These are phyloP conservation scores for Eulemur rubriventer DNA, from an alignment of 2,797 vertebrate genomes.

Conservation along the genomic window DNA sequence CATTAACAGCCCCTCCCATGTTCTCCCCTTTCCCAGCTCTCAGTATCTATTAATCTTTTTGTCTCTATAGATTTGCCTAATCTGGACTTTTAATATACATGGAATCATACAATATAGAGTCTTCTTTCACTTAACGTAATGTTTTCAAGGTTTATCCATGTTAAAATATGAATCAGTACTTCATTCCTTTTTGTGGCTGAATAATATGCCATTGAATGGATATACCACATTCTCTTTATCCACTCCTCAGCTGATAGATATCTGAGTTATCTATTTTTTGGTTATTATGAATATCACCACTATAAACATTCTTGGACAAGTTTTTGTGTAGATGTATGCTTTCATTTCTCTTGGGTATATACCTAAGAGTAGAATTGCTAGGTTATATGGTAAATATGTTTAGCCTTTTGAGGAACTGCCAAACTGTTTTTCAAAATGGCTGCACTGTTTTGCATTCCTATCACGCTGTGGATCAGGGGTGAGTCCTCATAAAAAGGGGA, in stretches of 20 bases:
- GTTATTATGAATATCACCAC: not conserved
- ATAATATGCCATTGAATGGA: not conserved
- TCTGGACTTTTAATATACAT: not conserved
- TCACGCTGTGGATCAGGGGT: not conserved
- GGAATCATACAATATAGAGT: not conserved
- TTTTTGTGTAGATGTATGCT: not conserved
- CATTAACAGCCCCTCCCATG: not conserved
- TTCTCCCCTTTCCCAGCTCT: not conserved
- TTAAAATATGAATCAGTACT: not conserved
- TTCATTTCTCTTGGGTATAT: not conserved
- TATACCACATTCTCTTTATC: not conserved
- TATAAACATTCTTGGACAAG: not conserved
- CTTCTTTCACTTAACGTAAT: not conserved
- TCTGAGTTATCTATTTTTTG: not conserved
- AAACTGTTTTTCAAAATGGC: not conserved
- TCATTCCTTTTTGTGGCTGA: not conserved
- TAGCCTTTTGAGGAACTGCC: not conserved
- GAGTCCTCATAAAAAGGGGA: not conserved
- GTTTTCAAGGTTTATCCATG: not conserved
- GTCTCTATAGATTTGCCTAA: not conserved
- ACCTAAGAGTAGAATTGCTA: not conserved
- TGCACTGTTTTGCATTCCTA: not conserved
- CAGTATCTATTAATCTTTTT: not conserved
- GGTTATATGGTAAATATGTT: not conserved
- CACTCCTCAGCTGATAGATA: not conserved